Evolutionary conservation across 2,113 vertebrate genomes (phyloP).

Genomic region (Stegostoma tigrinum): DNA sequence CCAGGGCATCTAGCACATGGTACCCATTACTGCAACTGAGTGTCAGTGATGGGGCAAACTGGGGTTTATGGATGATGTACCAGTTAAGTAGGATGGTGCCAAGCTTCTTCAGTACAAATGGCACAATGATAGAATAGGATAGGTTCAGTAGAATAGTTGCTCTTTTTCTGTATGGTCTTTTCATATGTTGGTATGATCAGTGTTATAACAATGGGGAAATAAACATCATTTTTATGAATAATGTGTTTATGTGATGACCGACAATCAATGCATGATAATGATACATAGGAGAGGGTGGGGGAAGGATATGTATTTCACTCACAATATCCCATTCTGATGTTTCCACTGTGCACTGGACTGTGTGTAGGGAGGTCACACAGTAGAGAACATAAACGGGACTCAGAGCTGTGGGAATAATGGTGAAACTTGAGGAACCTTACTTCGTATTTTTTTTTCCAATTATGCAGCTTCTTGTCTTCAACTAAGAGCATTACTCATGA

Average conservation of each 20-base stretch:
- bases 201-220: not conserved
- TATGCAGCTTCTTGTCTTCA: not conserved
- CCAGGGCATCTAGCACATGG: no score
- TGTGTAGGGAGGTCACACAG: not conserved
- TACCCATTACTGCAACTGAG: no score
- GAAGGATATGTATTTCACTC: not conserved
- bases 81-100: no score
- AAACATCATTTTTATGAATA: not conserved
- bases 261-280: not conserved
- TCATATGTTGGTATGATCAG: not conserved
- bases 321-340: not conserved
- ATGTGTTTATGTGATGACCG: not conserved
- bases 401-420: not conserved
- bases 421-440: not conserved
- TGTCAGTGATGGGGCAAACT: no score
- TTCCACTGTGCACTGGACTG: not conserved
- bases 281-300: not conserved
- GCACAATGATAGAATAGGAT: not conserved
- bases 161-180: not conserved
- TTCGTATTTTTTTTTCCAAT: not conserved
- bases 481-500: not conserved
- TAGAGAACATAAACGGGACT: not conserved
- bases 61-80: no score
- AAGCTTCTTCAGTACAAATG: not conserved
- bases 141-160: not conserved